Evolutionary conservation across 2,888 invertebrate genomes (phyloP), one percentile per base, ranked within the genome.

Genomic region (Helicoverpa assulta): DNA sequence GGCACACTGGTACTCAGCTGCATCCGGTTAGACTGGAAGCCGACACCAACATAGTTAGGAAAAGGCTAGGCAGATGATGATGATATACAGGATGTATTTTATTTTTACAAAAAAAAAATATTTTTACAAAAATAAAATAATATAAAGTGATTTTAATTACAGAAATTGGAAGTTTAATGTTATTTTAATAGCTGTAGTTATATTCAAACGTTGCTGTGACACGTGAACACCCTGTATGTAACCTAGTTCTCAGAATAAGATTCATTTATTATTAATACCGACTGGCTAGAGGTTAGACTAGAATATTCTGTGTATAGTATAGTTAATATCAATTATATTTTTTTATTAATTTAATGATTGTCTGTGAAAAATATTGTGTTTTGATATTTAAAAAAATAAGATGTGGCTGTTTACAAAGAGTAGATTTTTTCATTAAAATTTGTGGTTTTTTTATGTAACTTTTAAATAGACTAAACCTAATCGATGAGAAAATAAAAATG

Each of bases 241-340:
- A 59, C 60, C 69, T 47, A 54, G 43, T 53, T 69, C 4, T 4
- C 16, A 7, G 33, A 43, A 47, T 19, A 18, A 3, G 37, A 69
- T 26, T 54, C 26, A 60, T 69, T 19, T 69, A 69, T 69, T 54
- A 69, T 69, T 69, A 69, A 69, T 19, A 37, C 51, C 33, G n/a
- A 8, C 1, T 5, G 12, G 19, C 40, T 21, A 50, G 2, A 21
- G 6, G 40, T 61, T 40, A 70, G 50, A 33, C 29, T 55, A 55
- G 54, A 56, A 52, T 19, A 12, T 47, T 47, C 54, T 54, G 12
- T 10, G 14, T 40, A 5, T 33, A 29, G 5, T 43, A 8, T 26
- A 26, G 26, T 33, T 33, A 10, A 51, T 16, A 47, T 47, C 47
- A 47, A 47, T 47, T 47, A 47, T 47, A 5, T 16, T n/a, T 47